A percentile compares a stretch with the other conserved stretches of the same genome.
Conservation (phyloP, 2,797 vertebrate genomes). For the Myotis vivesi region DNA sequence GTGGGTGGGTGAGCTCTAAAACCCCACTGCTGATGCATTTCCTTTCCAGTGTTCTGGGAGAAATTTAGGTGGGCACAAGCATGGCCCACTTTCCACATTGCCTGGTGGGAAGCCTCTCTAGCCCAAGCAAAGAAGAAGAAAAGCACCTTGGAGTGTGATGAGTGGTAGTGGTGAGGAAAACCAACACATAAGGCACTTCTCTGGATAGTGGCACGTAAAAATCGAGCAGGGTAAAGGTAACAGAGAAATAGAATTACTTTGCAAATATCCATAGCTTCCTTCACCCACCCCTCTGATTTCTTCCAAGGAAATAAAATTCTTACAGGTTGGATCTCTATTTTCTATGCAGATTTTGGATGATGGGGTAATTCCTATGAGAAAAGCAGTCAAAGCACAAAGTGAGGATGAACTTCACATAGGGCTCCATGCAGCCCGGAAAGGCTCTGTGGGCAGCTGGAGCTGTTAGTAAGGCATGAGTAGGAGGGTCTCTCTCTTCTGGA, state of each 20-base stretch:
- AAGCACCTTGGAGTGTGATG: neutral
- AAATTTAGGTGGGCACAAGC: neutral
- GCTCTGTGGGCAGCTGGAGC: too few relatives aligned
- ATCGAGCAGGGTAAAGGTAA: neutral
- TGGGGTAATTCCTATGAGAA: constrained; percentile 3
- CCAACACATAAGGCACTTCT: neutral
- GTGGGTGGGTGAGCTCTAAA: neutral
- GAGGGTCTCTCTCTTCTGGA: neutral
- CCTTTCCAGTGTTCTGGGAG: neutral
- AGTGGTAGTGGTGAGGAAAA: neutral
- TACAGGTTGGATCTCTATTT: neutral
- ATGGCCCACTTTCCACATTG: neutral
- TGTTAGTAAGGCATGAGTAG: neutral
- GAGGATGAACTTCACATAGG: neutral
- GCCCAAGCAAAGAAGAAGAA: neutral
- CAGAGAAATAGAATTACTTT: neutral
- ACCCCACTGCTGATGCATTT: neutral
- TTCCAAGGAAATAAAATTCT: neutral
- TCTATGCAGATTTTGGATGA: neutral
- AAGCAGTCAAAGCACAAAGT: neutral
- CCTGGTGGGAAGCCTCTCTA: neutral
- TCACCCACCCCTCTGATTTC: constrained; percentile 6
- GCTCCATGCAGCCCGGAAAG: neutral
- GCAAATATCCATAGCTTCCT: neutral
- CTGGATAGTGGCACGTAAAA: neutral